Evolutionary conservation across 2,888 invertebrate genomes (phyloP), one percentile per base, ranked within the genome.

Genomic region (Machimus rusticus): DNA sequence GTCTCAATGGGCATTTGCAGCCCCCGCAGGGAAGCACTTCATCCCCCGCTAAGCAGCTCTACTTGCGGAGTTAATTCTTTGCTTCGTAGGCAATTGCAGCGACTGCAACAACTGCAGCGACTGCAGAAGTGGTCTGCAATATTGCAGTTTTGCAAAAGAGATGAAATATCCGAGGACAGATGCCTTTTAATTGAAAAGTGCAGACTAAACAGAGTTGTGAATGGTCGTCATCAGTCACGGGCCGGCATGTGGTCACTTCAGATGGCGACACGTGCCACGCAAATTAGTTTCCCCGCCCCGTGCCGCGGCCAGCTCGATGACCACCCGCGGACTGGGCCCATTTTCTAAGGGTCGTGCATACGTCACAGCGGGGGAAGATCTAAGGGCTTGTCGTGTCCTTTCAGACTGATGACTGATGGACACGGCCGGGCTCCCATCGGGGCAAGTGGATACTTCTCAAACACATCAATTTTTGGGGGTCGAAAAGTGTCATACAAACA

Each of bases 401-500:
- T 55, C 66, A 66, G 28, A 23, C 28, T 66, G 9, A 66, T 66
- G 9, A 66, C 46, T 79, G 79, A 51, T 79, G 51, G 79, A 51
- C 51, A 46, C 5, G 51, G 23, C 23, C n/a, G 6, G 23, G 19
- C 57, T 23, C 43, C 43, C 43, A 16, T 16, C 43, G 43, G 43
- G 16, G 85, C 74, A 85, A 85, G 74, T 43, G 43, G 74, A 85
- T 85, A 74, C 74, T 74, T 85, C 28, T 74, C 85, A 85, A 85
- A 85, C 51, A 85, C 85, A 85, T 85, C 85, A 85, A 85, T 85
- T 85, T 39, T 85, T 34, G 43, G 85, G 39, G 57, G 19, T 23
- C 74, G 28, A 85, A 85, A 85, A 85, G 85, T 85, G 85, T 43
- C 85, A 74, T 34, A 43, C 74, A 85, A 85, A 74, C 85, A 85